Base-by-base conservation (phyloP, 2,888 invertebrate species). In the Incurvaria masculella region DNA sequence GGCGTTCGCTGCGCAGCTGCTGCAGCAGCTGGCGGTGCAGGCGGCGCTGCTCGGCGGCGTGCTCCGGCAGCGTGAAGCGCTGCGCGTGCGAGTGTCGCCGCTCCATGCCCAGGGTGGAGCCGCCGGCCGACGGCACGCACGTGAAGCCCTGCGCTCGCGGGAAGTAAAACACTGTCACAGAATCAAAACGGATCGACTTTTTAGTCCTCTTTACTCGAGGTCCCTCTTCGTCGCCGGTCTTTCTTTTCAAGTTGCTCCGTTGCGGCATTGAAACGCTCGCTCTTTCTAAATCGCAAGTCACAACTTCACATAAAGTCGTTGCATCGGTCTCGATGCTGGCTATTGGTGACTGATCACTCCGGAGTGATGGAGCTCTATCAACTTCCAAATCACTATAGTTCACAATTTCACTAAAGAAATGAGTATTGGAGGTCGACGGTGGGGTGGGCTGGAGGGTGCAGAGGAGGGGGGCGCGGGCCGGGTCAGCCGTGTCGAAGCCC, bases 161-260 rank as follows among this genome's bases (percentile, higher is more conserved):
- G 73, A 98, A 97, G 73, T 97, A 97, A 71, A 86, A 97, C 10
- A 97, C 95, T 18, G 94, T 94, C 1, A 97, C 97, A 55, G 86
- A 89, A 58, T 94, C 90, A 67, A 97, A 97, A 55, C 88, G 85
- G 53, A 97, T 94, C 41, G 85, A 86, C 58, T 88, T 86, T 71
- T 91, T 93, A 62, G 84, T 83, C 64, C 87, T 89, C 61, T 87
- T 80, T 52, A 66, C 58, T 19, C 72, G 69, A 4, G 78, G 71
- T 55, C 74, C 78, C 44, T 68, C 70, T 59, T 72, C 65, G 64
- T 65, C 61, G 20, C 68, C 63, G 40, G 59, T 65, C 66, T 84
- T 84, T 51, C 88, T 72, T 69, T 91, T 91, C 46, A 91, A 74
- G 66, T 81, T 90, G 63, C 90, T 56, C 8, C 69, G 68, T 57